Base-by-base conservation (phyloP, 1,140 invertebrate genomes). In the Caenorhabditis inopinata region DNA sequence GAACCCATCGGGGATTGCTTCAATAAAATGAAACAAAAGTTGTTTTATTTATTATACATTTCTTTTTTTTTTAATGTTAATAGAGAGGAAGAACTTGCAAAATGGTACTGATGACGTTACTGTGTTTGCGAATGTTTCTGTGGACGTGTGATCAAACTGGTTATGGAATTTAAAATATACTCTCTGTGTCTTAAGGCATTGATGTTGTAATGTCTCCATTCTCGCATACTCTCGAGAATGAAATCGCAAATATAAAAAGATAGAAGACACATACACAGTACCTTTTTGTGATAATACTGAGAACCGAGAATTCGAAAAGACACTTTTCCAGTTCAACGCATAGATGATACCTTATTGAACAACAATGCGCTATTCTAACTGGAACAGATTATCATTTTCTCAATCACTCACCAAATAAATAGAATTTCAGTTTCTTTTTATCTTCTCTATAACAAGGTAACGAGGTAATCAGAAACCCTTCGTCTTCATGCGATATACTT, bases 161-260 rank as follows among this genome's bases (percentile, higher is more conserved):
- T 68, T 68, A 68, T 68, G 58, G 58, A 68, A 68, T 68, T 68
- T 68, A 68, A 68, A 68, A 68, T 68, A 68, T 68, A 68, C 58
- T 68, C 58, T 68, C n/a, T 68, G 16, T 68, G 58, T 68, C 58
- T 68, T 68, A 38, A 68, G 58, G 38, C 23, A 42, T 42, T 7
- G 38, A 7, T 42, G 38, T 42, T 7, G 5, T 42, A 7, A 14
- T 38, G 32, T 42, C 6, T 42, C 58, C 38, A 29, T 38, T 68
- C 32, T 68, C 58, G 58, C 25, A 38, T 68, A 68, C 58, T 68
- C 58, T 68, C 25, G 58, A 68, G 32, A 68, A 42, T 14, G n/a
- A n/a, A n/a, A n/a, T n/a, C n/a, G 11, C 21, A 23, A 23, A 53
- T 21, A 53, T 27, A 53, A 53, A 25, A 53, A 11, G 9, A 53